Conservation (phyloP, 2,797 vertebrate species). For the Myotis findleyi region DNA sequence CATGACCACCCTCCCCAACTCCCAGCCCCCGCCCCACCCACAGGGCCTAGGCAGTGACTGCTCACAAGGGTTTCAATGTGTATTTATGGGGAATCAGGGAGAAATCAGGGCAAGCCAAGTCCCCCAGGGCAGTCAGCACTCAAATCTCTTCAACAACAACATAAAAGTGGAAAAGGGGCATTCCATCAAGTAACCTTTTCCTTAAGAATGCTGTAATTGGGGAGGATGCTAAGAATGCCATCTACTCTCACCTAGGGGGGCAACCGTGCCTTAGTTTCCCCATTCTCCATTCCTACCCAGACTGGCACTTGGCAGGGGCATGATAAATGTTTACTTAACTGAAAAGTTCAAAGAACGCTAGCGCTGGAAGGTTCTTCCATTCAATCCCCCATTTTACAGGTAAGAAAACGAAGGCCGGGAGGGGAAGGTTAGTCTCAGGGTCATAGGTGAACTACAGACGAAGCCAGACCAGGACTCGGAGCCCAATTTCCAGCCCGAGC, state of each 20-base stretch:
- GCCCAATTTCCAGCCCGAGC: background rate
- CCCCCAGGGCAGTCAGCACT: background rate
- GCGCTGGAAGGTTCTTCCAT: background rate
- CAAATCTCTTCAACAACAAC: conserved; percentile 25
- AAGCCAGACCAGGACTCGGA: background rate
- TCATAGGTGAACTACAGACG: background rate
- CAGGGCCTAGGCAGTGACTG: background rate
- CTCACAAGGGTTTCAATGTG: background rate
- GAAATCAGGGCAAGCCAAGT: background rate
- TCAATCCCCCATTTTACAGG: background rate
- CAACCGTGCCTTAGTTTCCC: background rate
- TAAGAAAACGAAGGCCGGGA: background rate
- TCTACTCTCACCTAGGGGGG: conserved; percentile 11
- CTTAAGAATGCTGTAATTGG: conserved; percentile 22
- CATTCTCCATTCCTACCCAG: conserved; percentile 46
- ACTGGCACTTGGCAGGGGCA: conserved; percentile 22
- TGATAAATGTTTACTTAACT: conserved; percentile 48
- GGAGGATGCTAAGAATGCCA: conserved; percentile 32
- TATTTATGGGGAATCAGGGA: background rate
- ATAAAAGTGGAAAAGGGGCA: background rate
- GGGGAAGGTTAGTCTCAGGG: background rate
- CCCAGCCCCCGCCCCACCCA: background rate
- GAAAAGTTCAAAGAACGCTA: conserved; percentile 33
- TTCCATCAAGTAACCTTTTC: conserved; percentile 3
- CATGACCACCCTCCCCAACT: background rate